Base-by-base conservation (phyloP, 1,140 invertebrate genomes). In the Holotrichia oblita region DNA sequence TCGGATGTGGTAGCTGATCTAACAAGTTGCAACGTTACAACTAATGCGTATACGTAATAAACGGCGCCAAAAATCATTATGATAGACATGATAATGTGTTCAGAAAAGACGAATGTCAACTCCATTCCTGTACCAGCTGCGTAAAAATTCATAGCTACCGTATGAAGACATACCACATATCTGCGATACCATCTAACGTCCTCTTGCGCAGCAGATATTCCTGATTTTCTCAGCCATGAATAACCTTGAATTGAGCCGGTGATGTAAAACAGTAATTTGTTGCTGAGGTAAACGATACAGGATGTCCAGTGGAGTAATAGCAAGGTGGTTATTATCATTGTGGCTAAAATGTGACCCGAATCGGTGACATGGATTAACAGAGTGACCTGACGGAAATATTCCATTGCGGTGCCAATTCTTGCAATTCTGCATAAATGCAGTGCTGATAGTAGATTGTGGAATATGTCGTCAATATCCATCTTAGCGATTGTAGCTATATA, bases 251-350 rank as follows among this genome's bases (percentile, higher is more conserved):
- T 41, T 6, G 77, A 61, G 1, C 61, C 75, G 14, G 12, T 40
- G 0, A 78, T 69, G 24, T 75, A 77, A 61, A 78, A 79, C 6
- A 44, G 40, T 10, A 81, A 34, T 22, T 42, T 73, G 0, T 76
- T 76, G 44, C 76, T 17, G 3, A 79, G 17, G 24, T 78, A 81
- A 8, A 79, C 22, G 1, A 78, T 8, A 41, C 80, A 81, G 8
- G 78, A 73, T 40, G 40, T 79, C 80, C 80, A 81, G 27, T 81
- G 80, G 6, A 79, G 17, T 7, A 81, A 48, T 14, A 79, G 40
- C 6, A 59, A 34, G 0, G 61, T 75, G 9, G 78, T 55, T 59
- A 81, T 10, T 12, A 73, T 41, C 12, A 81, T 73, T 12, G 24
- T 24, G 9, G 44, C 24, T 48, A 78, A 22, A 27, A 64, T 40